A percentile compares a stretch with the other conserved stretches of the same genome.
Conservation (phyloP, 1,140 invertebrate species). For the Eriosoma lanigerum region DNA sequence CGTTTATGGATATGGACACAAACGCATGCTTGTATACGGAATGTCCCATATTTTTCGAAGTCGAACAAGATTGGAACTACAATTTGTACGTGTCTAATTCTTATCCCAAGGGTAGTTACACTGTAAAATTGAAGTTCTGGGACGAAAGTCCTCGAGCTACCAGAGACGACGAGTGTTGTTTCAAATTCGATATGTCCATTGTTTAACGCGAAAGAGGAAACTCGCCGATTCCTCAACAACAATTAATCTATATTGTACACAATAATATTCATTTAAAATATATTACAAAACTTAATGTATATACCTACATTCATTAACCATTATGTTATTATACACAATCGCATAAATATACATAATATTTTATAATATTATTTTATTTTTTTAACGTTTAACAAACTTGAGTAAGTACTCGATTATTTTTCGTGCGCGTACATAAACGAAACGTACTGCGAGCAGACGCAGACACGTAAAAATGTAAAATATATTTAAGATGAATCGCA, state of each 20-base stretch:
- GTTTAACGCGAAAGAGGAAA: neutral
- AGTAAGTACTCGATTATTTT: no score
- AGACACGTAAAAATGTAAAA: no score
- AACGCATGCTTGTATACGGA: slow-evolving; percentile 16
- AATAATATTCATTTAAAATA: neutral
- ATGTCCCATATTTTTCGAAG: neutral
- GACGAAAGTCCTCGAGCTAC: neutral
- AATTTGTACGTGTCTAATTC: neutral
- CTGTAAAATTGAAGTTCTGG: slow-evolving; percentile 17
- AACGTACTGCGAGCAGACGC: no score
- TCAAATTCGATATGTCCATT: slow-evolving; percentile 21
- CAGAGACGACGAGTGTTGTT: neutral
- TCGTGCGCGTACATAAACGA: no score
- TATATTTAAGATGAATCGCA: no score
- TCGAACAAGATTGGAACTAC: neutral
- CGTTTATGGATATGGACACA: slow-evolving; percentile 29
- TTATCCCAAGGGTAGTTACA: neutral
- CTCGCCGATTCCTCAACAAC: neutral
- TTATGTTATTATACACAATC: no score
- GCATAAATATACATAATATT: no score
- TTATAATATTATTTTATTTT: no score
- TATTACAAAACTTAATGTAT: neutral
- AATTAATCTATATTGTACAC: neutral
- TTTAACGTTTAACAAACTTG: no score
- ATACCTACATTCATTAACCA: neutral